These are phyloP conservation scores for Aelia acuminata DNA, from an alignment of 2,888 invertebrate species.

Conservation along the genomic window DNA sequence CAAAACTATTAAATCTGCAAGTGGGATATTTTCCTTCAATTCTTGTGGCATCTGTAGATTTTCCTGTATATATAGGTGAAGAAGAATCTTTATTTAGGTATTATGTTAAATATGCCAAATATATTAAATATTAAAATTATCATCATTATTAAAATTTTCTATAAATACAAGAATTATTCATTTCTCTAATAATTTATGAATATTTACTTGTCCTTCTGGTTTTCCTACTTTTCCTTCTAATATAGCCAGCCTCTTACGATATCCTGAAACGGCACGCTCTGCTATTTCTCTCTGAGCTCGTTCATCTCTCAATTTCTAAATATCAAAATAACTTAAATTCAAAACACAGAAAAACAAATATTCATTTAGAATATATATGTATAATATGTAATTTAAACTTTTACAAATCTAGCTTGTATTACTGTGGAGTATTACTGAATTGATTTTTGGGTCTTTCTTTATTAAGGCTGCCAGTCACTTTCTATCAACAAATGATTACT, in stretches of 20 bases:
- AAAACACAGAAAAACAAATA: neutral
- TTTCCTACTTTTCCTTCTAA: slow-evolving; percentile 36
- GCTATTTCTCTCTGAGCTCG: slow-evolving; percentile 46
- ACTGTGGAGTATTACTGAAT: no score
- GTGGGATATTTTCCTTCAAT: neutral
- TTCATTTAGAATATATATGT: neutral
- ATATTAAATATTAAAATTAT: no score
- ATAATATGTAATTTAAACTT: no score
- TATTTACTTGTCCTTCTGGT: slow-evolving; percentile 1
- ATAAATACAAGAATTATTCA: no score
- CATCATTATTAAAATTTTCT: no score
- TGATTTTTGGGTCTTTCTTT: no score
- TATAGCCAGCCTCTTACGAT: slow-evolving; percentile 33
- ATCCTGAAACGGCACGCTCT: slow-evolving; percentile 34
- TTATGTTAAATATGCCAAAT: neutral
- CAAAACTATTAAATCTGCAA: neutral
- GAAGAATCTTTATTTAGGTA: neutral
- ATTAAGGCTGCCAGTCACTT: no score
- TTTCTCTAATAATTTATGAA: no score
- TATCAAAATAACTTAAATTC: neutral
- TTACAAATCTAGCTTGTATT: no score
- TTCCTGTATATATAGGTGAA: neutral
- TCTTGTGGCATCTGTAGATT: neutral
- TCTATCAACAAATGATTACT: no score
- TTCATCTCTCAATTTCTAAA: slow-evolving; percentile 52